Conservation (phyloP, 2,888 invertebrate genomes). For the Clitarchus hookeri region DNA sequence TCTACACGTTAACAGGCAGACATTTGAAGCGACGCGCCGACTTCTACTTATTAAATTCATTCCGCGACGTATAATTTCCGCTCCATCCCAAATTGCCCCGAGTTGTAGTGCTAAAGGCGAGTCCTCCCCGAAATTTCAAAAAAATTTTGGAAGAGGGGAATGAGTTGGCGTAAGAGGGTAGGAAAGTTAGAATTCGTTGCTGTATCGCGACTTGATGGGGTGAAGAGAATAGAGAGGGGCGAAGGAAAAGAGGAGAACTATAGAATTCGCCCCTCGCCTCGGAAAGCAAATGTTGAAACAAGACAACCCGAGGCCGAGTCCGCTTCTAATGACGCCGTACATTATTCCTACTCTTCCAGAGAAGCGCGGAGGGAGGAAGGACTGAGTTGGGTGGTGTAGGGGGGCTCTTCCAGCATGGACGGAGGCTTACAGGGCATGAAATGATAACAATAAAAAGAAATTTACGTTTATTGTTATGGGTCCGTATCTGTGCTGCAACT, state of each 20-base stretch:
- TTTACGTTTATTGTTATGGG: not conserved
- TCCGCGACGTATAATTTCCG: not conserved
- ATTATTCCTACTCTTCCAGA: not conserved
- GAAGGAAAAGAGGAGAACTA: too few relatives aligned
- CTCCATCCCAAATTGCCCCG: not conserved
- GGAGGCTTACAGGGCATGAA: not conserved
- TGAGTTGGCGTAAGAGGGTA: not conserved
- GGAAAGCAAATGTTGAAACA: not conserved
- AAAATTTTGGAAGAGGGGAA: not conserved
- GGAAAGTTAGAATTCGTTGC: not conserved
- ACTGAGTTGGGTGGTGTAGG: not conserved
- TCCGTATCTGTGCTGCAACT: constrained; percentile 3
- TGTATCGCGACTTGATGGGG: constrained; percentile 1
- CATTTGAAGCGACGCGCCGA: not conserved
- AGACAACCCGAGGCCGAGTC: not conserved
- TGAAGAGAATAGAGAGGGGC: not conserved
- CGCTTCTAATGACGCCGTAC: not conserved
- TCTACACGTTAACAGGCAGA: not conserved
- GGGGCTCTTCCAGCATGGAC: not conserved
- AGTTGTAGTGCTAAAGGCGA: not conserved
- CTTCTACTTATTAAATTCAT: not conserved
- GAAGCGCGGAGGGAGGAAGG: not conserved
- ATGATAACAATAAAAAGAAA: constrained; percentile 6
- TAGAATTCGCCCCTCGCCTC: not conserved
- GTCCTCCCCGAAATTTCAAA: not conserved